A percentile compares a stretch with the other conserved stretches of the same genome.
phyloP scores from a whole-genome alignment of 2,888 invertebrate genomes.

The Falcaria lacertinaria region DNA sequence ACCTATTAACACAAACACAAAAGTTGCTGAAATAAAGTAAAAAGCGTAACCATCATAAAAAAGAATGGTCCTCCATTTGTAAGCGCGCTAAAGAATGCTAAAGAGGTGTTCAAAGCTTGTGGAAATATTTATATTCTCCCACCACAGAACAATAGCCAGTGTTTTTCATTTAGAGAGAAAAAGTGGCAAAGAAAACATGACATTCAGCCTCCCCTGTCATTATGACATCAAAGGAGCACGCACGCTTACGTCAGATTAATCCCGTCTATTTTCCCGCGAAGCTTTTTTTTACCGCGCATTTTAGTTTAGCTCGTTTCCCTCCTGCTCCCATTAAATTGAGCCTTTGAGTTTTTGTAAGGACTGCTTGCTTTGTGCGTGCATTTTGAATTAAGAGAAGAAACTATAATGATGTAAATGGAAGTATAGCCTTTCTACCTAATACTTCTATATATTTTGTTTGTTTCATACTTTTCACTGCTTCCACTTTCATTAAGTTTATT shows the following conservation, averaged over 20 bases:
- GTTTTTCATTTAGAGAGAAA: conserved; percentile 4
- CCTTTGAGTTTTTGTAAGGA: conserved; percentile 7
- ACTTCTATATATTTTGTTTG: too few relatives aligned
- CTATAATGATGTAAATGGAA: too few relatives aligned
- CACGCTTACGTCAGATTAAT: conserved; percentile 6
- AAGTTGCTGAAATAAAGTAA: too few relatives aligned
- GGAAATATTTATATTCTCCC: not conserved
- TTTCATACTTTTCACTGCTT: too few relatives aligned
- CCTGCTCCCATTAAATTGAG: conserved; percentile 15
- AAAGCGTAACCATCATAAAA: too few relatives aligned
- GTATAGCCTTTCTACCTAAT: too few relatives aligned
- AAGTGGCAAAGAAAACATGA: conserved; percentile 8
- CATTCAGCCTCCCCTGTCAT: conserved; percentile 18
- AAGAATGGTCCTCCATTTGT: too few relatives aligned
- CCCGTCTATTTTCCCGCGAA: not conserved
- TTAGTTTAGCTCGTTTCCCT: conserved; percentile 13
- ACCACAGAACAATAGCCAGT: conserved; percentile 1
- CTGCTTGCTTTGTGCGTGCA: not conserved
- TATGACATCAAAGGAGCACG: conserved; percentile 11
- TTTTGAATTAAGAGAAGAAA: too few relatives aligned
- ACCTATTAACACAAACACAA: too few relatives aligned
- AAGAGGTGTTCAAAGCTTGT: not conserved
- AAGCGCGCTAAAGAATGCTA: too few relatives aligned
- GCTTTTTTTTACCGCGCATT: conserved; percentile 4
- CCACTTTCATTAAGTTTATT: too few relatives aligned